Conservation (phyloP, 2,113 vertebrate genomes). For the Sinocyclocheilus maitianheensis region DNA sequence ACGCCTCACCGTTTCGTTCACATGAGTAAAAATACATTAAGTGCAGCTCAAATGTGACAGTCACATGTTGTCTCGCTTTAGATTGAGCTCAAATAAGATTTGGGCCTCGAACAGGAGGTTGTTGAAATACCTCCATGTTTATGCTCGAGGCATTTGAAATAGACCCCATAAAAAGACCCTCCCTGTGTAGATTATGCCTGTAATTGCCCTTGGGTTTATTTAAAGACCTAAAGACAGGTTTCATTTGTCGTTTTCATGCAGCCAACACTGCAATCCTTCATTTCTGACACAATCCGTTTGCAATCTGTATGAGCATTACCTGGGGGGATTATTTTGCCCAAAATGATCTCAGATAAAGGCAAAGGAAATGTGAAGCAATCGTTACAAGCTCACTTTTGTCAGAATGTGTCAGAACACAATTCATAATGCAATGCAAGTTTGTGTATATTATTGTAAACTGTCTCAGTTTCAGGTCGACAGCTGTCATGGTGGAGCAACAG, state of each 20-base stretch:
- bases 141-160: conserved; percentile 6
- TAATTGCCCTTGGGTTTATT: conserved; percentile 72
- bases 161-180: conserved; percentile 25
- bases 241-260: neutral
- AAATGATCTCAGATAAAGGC: no score
- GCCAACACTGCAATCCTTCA: neutral
- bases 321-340: neutral
- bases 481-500: no score
- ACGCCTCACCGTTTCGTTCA: conserved; percentile 48
- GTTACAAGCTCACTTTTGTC: no score
- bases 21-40: conserved; percentile 54
- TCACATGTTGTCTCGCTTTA: conserved; percentile 58
- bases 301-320: neutral
- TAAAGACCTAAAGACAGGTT: conserved; percentile 9
- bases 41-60: conserved; percentile 46
- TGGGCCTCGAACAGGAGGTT: conserved; percentile 41
- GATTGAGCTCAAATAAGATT: conserved; percentile 55
- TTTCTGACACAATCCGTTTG: neutral
- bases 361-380: no score
- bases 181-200: conserved; percentile 56
- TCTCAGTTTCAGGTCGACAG: no score
- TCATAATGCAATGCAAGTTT: no score
- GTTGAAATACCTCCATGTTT: conserved; percentile 51
- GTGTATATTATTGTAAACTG: no score
- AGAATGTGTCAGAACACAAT: no score